Conservation (phyloP, 2,797 vertebrate species). For the Pangasius krempfi region DNA sequence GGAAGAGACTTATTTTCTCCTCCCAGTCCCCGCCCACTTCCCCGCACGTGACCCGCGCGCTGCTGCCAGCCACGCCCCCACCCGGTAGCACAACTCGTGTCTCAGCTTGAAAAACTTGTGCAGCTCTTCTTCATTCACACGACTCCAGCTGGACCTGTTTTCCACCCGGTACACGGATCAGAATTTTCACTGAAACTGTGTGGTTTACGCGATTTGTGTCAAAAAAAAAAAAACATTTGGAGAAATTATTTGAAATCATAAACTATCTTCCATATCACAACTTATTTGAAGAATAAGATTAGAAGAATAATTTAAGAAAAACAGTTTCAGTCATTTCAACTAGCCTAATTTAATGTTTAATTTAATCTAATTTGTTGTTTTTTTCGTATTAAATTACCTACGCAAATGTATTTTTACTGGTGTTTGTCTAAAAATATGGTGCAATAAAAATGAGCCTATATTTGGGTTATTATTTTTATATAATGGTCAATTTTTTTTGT, state of each 20-base stretch:
- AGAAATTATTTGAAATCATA: neutral
- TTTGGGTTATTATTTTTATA: neutral
- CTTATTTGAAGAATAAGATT: no score
- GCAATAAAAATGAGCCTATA: neutral
- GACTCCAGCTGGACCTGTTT: slow-evolving; percentile 28
- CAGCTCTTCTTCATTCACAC: slow-evolving; percentile 22
- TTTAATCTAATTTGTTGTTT: neutral
- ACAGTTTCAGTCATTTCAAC: neutral
- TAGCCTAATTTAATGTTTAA: neutral
- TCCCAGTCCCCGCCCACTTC: slow-evolving; percentile 43
- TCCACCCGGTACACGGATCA: neutral
- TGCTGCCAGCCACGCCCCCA: slow-evolving; percentile 34
- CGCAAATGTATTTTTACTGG: neutral
- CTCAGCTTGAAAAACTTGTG: slow-evolving; percentile 26
- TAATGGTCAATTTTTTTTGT: neutral
- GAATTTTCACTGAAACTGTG: neutral
- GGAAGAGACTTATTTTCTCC: slow-evolving; percentile 25
- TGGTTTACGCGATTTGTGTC: slow-evolving; percentile 5
- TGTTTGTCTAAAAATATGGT: neutral
- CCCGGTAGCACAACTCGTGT: slow-evolving; percentile 21
- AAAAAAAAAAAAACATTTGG: neutral
- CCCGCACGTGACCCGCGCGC: slow-evolving; percentile 43
- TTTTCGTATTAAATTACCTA: neutral
- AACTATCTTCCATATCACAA: neutral
- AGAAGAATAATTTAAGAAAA: neutral